Evolutionary conservation across 1,140 invertebrate species (phyloP), one percentile per base, ranked within the genome.

Genomic region (Drosophila murphyi): DNA sequence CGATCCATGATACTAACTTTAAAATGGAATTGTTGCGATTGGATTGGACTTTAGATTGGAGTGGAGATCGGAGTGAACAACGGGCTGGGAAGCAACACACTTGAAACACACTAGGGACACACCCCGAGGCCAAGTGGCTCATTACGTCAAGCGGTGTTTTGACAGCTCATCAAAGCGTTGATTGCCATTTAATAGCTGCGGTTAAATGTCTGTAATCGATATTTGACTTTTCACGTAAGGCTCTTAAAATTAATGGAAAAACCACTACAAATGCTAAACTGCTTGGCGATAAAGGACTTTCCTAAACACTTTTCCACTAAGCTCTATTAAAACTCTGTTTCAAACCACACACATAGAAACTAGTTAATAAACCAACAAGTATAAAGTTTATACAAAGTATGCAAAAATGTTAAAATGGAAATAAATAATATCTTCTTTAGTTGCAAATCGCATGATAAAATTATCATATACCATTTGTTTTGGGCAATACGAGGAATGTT

Each of bases 1-100:
- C 81, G 82, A 78, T 73, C 79, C 73, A 57, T 79, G 71, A 82
- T 87, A 54, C 56, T 43, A 54, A 59, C 68, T 63, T 71, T 71
- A 31, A 63, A 55, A 59, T 68, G 65, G 50, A 54, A 71, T 71
- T 71, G 67, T 35, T 39, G 48, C 45, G 56, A 34, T 61, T 61
- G 65, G 56, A 35, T n/a, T 31, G 5, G 8, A 31, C 35, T 41
- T 35, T 20, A 20, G 29, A 45, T n/a, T 52, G 54, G 31, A 12
- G 31, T 41, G 55, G 28, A 43, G 39, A n/a, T n/a, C 10, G 37
- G 41, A 28, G 55, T 32, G 41, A 20, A 20, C 20, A 20, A 20
- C 20, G 20, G 20, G 20, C 20, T 20, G 20, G 1, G 20, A 20
- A 20, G 20, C 20, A 29, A 41, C 29, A 4, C 29, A 10, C 10